These are phyloP conservation scores for Melierax canorus DNA, from an alignment of 2,113 vertebrate genomes.

Conservation along the genomic window DNA sequence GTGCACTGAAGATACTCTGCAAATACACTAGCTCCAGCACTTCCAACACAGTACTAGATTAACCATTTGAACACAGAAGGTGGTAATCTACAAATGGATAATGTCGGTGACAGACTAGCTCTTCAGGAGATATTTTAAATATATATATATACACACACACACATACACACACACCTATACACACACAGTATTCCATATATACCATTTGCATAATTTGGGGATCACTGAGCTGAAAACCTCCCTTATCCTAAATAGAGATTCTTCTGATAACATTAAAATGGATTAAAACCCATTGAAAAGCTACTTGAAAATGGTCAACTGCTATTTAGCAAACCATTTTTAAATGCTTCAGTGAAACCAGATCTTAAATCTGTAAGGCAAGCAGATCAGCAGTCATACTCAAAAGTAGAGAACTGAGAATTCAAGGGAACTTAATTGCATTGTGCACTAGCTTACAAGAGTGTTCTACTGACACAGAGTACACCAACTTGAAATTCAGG, in stretches of 20 bases:
- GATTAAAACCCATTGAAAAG: background rate
- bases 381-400: background rate
- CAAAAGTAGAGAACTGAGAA: background rate
- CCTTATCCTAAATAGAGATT: background rate
- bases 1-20: background rate
- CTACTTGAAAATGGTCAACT: background rate
- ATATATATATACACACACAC: too few species aligned
- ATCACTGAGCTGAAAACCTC: background rate
- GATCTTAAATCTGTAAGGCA: too few species aligned
- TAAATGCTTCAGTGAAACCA: background rate
- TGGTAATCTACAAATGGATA: background rate
- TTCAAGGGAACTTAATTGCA: background rate
- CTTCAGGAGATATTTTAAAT: background rate
- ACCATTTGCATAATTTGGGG: background rate
- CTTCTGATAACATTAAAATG: background rate
- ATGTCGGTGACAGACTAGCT: background rate
- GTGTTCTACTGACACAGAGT: background rate
- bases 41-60: background rate
- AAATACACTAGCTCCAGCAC: background rate
- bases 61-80: background rate
- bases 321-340: background rate
- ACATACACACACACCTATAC: too few species aligned
- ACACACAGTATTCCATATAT: too few species aligned
- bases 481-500: background rate
- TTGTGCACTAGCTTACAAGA: background rate